Base-by-base conservation (phyloP, 2,113 vertebrate species). In the Corythaeola cristata region DNA sequence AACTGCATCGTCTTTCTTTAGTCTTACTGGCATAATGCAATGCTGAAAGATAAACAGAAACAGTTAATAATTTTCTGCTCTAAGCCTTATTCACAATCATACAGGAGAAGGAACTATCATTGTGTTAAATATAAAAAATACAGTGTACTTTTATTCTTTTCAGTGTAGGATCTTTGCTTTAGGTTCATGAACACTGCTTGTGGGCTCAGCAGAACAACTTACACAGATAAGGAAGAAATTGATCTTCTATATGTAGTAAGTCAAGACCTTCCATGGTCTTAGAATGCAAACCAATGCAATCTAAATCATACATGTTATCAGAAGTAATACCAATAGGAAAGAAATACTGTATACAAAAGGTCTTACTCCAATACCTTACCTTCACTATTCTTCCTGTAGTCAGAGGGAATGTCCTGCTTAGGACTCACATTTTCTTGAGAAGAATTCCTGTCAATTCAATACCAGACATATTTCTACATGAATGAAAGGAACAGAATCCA, bases 391-490 rank as follows among this genome's bases (percentile, higher is more conserved):
- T 96, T 96, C 39, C 16, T 81, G 77, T 89, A 77, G 45, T 92
- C 49, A 52, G 92, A 95, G 84, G 71, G 80, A 64, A 81, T 17
- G 10, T 78, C 97, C 49, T 94, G 78, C 72, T 97, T 98, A 69
- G 47, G 55, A 49, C 32, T 94, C 11, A 4, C 50, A 58, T 92
- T 93, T 79, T 96, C 93, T 82, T 88, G 27, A 68, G 93, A 97
- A 92, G 75, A 84, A 94, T 92, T 94, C 98, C 98, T 98, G 97
- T 59, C 77, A 96, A 97, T 78, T 53, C 69, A 97, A 97, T n/a
- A 95, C 39, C 41, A 97, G 44, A 96, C 8, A 88, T n/a, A 91
- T 74, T 93, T 82, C 33, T 91, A 79, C 13, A 52, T 96, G 50
- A 98, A 95, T 52, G 27, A 67, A 93, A 78, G 41, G 53, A 96